phyloP scores from a whole-genome alignment of 2,113 vertebrate species.

The Heterochromis multidens region DNA sequence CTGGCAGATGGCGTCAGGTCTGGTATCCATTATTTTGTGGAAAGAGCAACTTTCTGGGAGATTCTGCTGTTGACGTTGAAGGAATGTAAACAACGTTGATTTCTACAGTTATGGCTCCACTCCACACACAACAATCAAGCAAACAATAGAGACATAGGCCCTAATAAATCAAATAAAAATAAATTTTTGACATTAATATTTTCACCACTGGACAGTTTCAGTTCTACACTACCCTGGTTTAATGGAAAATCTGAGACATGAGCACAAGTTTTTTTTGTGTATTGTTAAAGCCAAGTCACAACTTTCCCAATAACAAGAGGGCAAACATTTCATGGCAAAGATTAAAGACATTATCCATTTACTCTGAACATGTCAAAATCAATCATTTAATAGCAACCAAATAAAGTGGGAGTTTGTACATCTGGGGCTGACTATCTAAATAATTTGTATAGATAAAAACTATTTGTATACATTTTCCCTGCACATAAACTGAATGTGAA shows the following conservation, averaged over 20 bases:
- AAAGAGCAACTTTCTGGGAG: conserved; percentile 56
- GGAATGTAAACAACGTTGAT: conserved; percentile 68
- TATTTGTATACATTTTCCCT: neutral
- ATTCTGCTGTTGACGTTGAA: conserved; percentile 59
- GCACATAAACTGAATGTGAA: neutral
- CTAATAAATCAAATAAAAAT: conserved; percentile 2
- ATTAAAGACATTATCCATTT: neutral
- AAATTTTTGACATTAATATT: neutral
- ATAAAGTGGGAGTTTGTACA: neutral
- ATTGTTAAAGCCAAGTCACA: neutral
- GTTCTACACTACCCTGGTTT: neutral
- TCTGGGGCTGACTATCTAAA: neutral
- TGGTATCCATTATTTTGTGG: conserved; percentile 66
- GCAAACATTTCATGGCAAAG: neutral
- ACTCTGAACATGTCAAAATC: neutral
- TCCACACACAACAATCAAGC: conserved; percentile 38
- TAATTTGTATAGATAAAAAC: neutral
- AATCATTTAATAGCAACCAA: neutral
- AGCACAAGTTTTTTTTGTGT: neutral
- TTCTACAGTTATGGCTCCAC: conserved; percentile 40
- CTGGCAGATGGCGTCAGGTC: conserved; percentile 25
- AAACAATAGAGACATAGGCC: conserved; percentile 19
- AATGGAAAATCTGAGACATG: neutral
- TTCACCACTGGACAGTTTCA: neutral
- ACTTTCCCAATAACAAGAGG: neutral